Conservation (phyloP, 2,113 vertebrate genomes). For the Chamaea fasciata region DNA sequence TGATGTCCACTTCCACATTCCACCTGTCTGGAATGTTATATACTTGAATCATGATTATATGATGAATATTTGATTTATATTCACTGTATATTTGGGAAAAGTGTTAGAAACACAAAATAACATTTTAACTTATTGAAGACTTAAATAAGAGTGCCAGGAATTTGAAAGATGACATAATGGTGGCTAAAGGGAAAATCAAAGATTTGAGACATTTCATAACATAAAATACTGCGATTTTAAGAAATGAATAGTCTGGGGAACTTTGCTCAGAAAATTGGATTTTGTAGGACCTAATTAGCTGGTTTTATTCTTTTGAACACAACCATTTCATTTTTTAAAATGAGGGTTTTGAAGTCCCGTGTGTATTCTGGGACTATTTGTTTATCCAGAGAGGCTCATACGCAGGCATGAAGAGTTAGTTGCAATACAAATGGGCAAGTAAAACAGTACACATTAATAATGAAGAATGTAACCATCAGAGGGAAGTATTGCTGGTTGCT, state of each 20-base stretch:
- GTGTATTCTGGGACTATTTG: background rate
- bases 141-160: constrained; percentile 3
- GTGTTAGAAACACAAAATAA: constrained; percentile 8
- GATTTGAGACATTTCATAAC: background rate
- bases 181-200: constrained; percentile 14
- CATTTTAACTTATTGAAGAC: background rate
- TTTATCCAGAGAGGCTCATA: background rate
- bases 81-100: background rate
- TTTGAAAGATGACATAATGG: constrained; percentile 14
- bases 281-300: constrained; percentile 18
- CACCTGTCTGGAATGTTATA: background rate
- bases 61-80: constrained; percentile 32
- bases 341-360: background rate
- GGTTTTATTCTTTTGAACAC: background rate
- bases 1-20: too few relatives aligned
- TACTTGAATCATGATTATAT: background rate
- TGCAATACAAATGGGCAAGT: background rate
- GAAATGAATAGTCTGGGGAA: constrained; percentile 6
- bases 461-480: background rate
- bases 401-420: background rate
- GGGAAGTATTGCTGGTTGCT: background rate
- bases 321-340: background rate
- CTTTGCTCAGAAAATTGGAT: background rate
- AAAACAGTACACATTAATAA: background rate
- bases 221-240: background rate